These are phyloP conservation scores for Cydia strobilella DNA, from an alignment of 1,140 invertebrate genomes.

Conservation along the genomic window DNA sequence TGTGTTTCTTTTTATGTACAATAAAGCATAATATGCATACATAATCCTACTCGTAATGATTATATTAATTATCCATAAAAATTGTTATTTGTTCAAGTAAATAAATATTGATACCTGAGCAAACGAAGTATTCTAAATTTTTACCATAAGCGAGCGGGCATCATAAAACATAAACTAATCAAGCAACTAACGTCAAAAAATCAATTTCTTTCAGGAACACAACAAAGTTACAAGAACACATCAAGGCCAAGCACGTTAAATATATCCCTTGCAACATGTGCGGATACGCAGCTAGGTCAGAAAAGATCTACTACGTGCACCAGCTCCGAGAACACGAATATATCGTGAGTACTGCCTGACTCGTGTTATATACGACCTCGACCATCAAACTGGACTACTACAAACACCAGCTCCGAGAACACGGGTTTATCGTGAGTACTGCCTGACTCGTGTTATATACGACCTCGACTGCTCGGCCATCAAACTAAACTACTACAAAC, in stretches of 20 bases:
- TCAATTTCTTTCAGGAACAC: neutral
- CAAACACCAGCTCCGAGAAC: neutral
- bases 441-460: neutral
- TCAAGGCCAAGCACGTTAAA: neutral
- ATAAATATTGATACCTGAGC: too few species aligned
- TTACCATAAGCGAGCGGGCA: too few species aligned
- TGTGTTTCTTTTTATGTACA: too few species aligned
- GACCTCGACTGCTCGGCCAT: too few species aligned
- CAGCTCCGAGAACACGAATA: neutral
- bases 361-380: too few species aligned
- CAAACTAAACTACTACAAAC: neutral
- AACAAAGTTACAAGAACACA: neutral
- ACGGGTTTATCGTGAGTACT: neutral
- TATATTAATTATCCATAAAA: too few species aligned
- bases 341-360: conserved; percentile 7
- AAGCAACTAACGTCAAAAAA: neutral
- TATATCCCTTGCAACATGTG: conserved; percentile 1
- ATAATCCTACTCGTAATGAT: too few species aligned
- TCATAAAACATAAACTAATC: neutral
- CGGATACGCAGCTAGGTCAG: neutral
- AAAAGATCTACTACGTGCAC: neutral
- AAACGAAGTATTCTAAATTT: too few species aligned
- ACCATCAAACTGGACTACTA: neutral
- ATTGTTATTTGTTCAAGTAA: too few species aligned
- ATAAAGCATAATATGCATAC: too few species aligned